Percentiles rank a stretch among this genome's conserved stretches.
phyloP scores from a whole-genome alignment of 2,888 invertebrate species.

The Pocota personata region DNA sequence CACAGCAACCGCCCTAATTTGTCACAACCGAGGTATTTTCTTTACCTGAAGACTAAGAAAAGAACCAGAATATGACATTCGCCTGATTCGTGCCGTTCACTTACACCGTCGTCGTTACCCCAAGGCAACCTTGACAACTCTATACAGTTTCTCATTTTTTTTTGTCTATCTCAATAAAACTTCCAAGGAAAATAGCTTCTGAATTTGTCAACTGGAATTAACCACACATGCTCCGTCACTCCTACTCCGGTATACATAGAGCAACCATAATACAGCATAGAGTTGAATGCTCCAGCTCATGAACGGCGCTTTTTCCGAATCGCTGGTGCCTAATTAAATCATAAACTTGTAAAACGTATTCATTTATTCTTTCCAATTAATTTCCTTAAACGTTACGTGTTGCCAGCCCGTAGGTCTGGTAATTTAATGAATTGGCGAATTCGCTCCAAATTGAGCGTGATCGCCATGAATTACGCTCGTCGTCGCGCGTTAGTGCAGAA shows the following conservation, averaged over 20 bases:
- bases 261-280: background rate
- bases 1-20: slow-evolving; percentile 59
- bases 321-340: slow-evolving; percentile 55
- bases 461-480: slow-evolving; percentile 39
- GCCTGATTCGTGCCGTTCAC: slow-evolving; percentile 44
- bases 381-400: slow-evolving; percentile 60
- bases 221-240: slow-evolving; percentile 20
- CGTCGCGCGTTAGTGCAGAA: slow-evolving; percentile 7
- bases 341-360: slow-evolving; percentile 51
- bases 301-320: slow-evolving; percentile 31
- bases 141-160: slow-evolving; percentile 49
- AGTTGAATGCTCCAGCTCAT: slow-evolving; percentile 59
- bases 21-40: slow-evolving; percentile 48
- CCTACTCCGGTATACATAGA: background rate
- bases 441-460: slow-evolving; percentile 46
- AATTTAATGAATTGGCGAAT: slow-evolving; percentile 46
- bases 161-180: background rate
- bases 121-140: slow-evolving; percentile 62
- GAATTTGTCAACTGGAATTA: slow-evolving; percentile 59
- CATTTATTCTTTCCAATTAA: slow-evolving; percentile 52
- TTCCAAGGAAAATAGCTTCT: slow-evolving; percentile 57
- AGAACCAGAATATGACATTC: slow-evolving; percentile 61
- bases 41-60: background rate
- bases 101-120: slow-evolving; percentile 28
- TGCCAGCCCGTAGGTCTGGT: slow-evolving; percentile 30